Evolutionary conservation across 2,888 invertebrate genomes (phyloP), one percentile per base, ranked within the genome.

Genomic region (Oscheius sp.): DNA sequence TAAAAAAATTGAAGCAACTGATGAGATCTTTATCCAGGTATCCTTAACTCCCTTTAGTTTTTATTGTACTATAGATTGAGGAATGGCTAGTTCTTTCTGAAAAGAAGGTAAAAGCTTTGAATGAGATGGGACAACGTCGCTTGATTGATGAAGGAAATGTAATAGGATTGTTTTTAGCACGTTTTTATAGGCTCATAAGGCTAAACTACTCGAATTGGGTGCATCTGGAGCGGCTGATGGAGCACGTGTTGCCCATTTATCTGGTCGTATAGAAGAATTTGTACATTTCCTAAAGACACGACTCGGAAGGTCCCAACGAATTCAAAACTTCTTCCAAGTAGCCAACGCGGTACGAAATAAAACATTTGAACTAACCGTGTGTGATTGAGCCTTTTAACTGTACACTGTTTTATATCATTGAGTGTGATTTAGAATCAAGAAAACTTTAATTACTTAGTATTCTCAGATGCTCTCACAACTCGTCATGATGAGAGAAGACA

Each of bases 401-500:
- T 17, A 45, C 17, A 17, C 6, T 14, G 8, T 9, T 45, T 20
- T 45, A 6, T 45, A 45, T 45, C 14, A 45, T 12, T n/a, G 6
- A 14, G 17, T 6, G 20, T 45, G 45, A 45, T 8, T 20, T 45
- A 45, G n/a, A n/a, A n/a, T n/a, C n/a, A n/a, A n/a, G n/a, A n/a
- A n/a, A n/a, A n/a, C n/a, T n/a, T 50, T 12, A 50, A 6, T 50
- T 20, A 32, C 1, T 5, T 3, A 36, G 12, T 22, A 28, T 30
- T 56, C 73, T 45, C 45, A 82, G 82, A 69, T 77, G 67, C 61
- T 82, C 32, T 72, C 79, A 24, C 84, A 84, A 65, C 72, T 84
- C 47, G 70, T 71, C 49, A 76, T 80, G 77, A 84, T 84, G 84
- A 73, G 71, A 17, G 47, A 50, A 22, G 84, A 84, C 62, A 74